Conservation (phyloP, 1,140 invertebrate genomes). For the Ericerus pela region DNA sequence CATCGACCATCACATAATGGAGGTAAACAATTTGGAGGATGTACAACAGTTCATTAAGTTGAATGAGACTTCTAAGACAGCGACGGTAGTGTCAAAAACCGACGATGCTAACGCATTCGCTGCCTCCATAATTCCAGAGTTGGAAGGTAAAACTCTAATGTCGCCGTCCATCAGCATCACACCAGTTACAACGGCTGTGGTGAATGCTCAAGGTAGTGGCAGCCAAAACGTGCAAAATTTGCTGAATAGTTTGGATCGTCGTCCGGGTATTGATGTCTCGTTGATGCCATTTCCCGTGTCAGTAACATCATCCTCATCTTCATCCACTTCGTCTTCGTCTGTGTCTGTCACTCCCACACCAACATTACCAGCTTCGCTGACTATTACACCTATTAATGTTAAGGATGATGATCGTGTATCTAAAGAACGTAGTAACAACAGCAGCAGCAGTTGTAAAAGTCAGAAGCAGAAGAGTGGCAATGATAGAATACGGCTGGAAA, state of each 20-base stretch:
- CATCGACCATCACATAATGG: constrained; percentile 42
- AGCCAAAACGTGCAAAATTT: too few relatives aligned
- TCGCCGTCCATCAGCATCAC: constrained; percentile 65
- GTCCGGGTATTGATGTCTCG: constrained; percentile 15
- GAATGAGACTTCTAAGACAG: too few relatives aligned
- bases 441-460: too few relatives aligned
- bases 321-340: constrained; percentile 19
- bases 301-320: too few relatives aligned
- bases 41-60: constrained; percentile 42
- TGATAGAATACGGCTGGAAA: constrained; percentile 51
- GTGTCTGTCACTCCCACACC: constrained; percentile 33
- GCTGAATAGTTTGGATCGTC: too few relatives aligned
- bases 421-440: constrained; percentile 49
- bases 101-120: constrained; percentile 35
- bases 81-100: constrained; percentile 32
- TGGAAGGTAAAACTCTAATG: constrained; percentile 34
- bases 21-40: constrained; percentile 36
- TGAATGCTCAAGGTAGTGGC: constrained; percentile 35
- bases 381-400: constrained; percentile 55
- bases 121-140: constrained; percentile 27
- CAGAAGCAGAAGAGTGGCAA: constrained; percentile 30
- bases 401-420: constrained; percentile 44
- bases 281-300: too few relatives aligned
- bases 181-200: constrained; percentile 41
- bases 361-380: constrained; percentile 57